phyloP scores from a whole-genome alignment of 2,797 vertebrate genomes.

The Lophius americanus region DNA sequence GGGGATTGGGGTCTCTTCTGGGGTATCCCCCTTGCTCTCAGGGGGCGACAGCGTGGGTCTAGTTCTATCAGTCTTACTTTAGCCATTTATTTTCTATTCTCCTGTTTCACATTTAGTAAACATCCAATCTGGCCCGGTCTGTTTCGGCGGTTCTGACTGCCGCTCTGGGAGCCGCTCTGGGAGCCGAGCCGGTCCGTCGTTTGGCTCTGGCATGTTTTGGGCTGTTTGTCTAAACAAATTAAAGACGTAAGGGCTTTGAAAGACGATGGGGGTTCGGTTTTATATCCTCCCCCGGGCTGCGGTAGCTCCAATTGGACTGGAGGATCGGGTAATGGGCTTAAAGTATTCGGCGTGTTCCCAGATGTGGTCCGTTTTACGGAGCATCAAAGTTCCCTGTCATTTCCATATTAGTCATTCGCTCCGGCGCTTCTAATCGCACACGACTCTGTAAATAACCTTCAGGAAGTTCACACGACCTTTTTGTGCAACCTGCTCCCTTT shows the following conservation, averaged over 20 bases:
- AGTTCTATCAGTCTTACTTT: neutral
- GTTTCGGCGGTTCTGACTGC: conserved; percentile 29
- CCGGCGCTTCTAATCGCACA: conserved; percentile 38
- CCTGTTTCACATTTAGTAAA: neutral
- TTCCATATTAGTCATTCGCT: conserved; percentile 69
- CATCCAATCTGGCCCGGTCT: conserved; percentile 10
- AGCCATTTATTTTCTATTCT: neutral
- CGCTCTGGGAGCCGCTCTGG: conserved; percentile 53
- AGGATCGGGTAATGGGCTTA: conserved; percentile 70
- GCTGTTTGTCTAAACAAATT: conserved; percentile 81
- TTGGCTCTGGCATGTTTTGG: conserved; percentile 68
- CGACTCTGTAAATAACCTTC: conserved; percentile 37
- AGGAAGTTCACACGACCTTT: conserved; percentile 10
- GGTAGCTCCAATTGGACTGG: conserved; percentile 71
- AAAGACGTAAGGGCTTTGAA: conserved; percentile 73
- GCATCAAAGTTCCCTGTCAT: conserved; percentile 72
- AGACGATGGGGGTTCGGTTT: conserved; percentile 68
- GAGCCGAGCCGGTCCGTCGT: conserved; percentile 56
- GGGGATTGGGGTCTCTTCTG: neutral
- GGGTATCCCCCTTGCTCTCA: no score
- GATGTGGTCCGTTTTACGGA: conserved; percentile 57
- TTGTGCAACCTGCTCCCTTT: conserved; percentile 10
- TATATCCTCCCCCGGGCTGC: conserved; percentile 73
- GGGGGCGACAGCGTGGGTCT: no score
- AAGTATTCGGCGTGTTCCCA: conserved; percentile 73